Evolutionary conservation across 2,797 vertebrate genomes (phyloP), one percentile per base, ranked within the genome.

Genomic region (Xiphophorus birchmanni): DNA sequence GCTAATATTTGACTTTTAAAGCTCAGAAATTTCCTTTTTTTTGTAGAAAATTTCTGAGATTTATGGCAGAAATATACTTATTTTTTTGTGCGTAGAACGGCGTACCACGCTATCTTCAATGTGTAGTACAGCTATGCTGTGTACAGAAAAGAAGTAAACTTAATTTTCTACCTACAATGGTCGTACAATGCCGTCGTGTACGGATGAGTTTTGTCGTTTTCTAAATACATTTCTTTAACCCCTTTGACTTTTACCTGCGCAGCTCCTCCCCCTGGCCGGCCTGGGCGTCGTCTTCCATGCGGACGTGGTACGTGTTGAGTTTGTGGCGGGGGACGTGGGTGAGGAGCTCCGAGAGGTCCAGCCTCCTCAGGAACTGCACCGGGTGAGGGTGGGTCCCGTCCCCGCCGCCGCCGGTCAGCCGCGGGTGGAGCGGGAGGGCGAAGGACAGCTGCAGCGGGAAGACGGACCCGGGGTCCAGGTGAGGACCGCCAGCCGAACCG

Each of bases 211-310:
- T 71, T 45, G 44, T 3, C 17, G n/a, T 45, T 72, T 47, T 18
- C 42, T 29, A 26, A 26, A 23, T 40, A 2, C 21, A 40, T 58
- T 72, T 56, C 32, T 29, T 54, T 11, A 45, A 54, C 12, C n/a
- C 8, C 63, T 9, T 11, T 10, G 4, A 15, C 45, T 10, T 29
- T 17, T 84, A 96, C 96, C 98, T 99, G 87, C 99, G 96, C 67
- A 99, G 97, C 87, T 99, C 99, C 93, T 99, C 98, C 74, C 99
- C 99, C 96, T 99, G 99, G 81, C 99, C 99, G 12, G 97, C 96
- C 85, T 99, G 98, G 77, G 98, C 97, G 10, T 99, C 99, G 0
- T 99, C 99, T 95, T 99, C 99, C 99, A 99, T 99, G 75, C 98
- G 96, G 76, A 99, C 99, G 0, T 99, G 99, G 93, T 99, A 99